Evolutionary conservation across 2,797 vertebrate species (phyloP).

Genomic region (Fundulus diaphanus): DNA sequence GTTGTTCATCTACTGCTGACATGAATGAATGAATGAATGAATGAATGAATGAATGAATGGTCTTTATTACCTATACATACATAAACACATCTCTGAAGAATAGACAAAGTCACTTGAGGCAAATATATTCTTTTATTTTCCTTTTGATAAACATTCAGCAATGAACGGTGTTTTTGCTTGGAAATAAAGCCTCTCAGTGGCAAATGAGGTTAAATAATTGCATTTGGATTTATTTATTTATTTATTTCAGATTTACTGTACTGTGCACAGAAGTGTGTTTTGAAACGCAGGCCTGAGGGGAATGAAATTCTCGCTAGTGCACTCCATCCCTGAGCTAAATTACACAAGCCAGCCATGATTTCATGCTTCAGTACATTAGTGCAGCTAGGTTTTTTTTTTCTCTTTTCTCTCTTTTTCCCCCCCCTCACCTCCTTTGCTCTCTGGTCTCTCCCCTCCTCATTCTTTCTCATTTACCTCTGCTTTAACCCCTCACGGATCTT

Average conservation of each 20-base stretch:
- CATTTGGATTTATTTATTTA: slow-evolving; percentile 18
- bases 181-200: slow-evolving; percentile 14
- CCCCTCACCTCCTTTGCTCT: slow-evolving; percentile 37
- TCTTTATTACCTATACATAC: too few relatives aligned
- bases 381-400: slow-evolving; percentile 52
- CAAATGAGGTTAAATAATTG: slow-evolving; percentile 51
- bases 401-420: not conserved
- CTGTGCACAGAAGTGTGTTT: slow-evolving; percentile 48
- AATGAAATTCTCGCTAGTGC: slow-evolving; percentile 77
- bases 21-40: too few relatives aligned
- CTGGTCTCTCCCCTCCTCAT: slow-evolving; percentile 51
- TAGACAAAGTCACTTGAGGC: too few relatives aligned
- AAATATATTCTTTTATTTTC: not conserved
- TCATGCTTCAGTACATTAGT: slow-evolving; percentile 83
- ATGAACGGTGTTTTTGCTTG: not conserved
- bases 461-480: slow-evolving; percentile 74
- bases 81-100: too few relatives aligned
- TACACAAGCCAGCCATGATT: slow-evolving; percentile 84
- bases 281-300: slow-evolving; percentile 73
- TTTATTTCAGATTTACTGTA: slow-evolving; percentile 19
- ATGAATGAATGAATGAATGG: too few relatives aligned
- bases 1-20: not conserved
- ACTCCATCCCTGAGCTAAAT: slow-evolving; percentile 83
- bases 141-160: not conserved
- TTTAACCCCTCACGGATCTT: slow-evolving; percentile 75